Evolutionary conservation across 2,888 invertebrate species (phyloP), one percentile per base, ranked within the genome.

Genomic region (Rhagonycha fulva): DNA sequence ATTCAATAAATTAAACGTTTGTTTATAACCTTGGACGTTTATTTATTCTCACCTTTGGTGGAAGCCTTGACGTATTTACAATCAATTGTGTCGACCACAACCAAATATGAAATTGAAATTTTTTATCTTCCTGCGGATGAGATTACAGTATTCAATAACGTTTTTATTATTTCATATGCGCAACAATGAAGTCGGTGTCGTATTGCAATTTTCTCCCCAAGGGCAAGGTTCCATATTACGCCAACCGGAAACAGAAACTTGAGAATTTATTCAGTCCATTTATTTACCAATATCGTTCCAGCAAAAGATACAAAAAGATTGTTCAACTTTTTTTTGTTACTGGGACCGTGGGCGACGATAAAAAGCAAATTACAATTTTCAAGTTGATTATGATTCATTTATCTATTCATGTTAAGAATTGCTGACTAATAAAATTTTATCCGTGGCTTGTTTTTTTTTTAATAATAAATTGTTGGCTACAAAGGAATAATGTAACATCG

Each of bases 11-110:
- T 66, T 66, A 66, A 23, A 66, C 5, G 63, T 19, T 66, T n/a
- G 63, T 66, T 66, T 66, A 66, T 66, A 66, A 66, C 63, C 63
- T 66, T 66, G 63, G 24, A 26, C 26, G 23, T 12, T 66, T 66
- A 66, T 66, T 63, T 66, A 66, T 66, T 66, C 63, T 66, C 63
- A 66, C 63, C 63, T 66, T 66, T 66, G 24, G n/a, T n/a, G 23
- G 23, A 66, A 66, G 11, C 63, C 63, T 66, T 66, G 63, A 66
- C 23, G 26, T 19, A 24, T 66, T 23, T 47, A n/a, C 47, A 47
- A 47, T 47, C 47, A 47, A 47, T 47, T 47, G 47, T 24, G 63
- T 66, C 23, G 12, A 4, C 63, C 63, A 24, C 19, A 66, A 66
- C 24, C 24, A 12, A 23, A 24, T 23, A 24, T n/a, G 2, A 66